A percentile compares a stretch with the other conserved stretches of the same genome.
Evolutionary conservation across 2,888 invertebrate genomes (phyloP).

Genomic region (Hypomecis atomaria): DNA sequence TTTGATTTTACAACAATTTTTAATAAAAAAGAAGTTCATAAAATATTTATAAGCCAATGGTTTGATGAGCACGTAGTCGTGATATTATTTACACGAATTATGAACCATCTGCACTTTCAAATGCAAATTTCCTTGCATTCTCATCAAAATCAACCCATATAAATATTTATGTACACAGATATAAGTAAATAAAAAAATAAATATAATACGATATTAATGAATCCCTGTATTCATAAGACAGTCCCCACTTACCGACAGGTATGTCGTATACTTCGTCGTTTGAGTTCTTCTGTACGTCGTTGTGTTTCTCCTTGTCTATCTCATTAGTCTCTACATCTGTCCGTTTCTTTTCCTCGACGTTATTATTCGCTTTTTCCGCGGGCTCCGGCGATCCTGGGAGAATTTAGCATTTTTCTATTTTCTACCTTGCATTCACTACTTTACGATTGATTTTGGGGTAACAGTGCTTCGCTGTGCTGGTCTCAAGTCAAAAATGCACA

Average conservation of each 20-base stretch:
- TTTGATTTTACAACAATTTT: too few relatives aligned
- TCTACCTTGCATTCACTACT: constrained; percentile 37
- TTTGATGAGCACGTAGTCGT: too few relatives aligned
- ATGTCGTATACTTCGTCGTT: constrained; percentile 78
- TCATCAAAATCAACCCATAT: background rate
- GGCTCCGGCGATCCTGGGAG: constrained; percentile 73
- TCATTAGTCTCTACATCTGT: constrained; percentile 62
- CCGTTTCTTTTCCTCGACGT: constrained; percentile 66
- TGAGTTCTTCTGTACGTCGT: constrained; percentile 59
- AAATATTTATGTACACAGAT: too few relatives aligned
- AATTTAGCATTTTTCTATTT: constrained; percentile 56
- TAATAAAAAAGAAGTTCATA: too few relatives aligned
- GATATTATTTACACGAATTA: background rate
- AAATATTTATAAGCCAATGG: too few relatives aligned
- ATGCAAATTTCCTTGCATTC: background rate
- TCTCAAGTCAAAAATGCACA: background rate
- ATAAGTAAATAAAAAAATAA: constrained; percentile 1
- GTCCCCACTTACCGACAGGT: constrained; percentile 73
- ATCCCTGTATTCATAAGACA: constrained; percentile 18
- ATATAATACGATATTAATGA: constrained; percentile 42
- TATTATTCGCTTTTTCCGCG: constrained; percentile 69
- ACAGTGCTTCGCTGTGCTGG: background rate
- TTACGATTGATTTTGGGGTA: constrained; percentile 8
- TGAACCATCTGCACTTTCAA: background rate
- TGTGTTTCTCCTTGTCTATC: constrained; percentile 62